These are phyloP conservation scores for Pentalonia nigronervosa DNA, from an alignment of 1,140 invertebrate species.

Conservation along the genomic window DNA sequence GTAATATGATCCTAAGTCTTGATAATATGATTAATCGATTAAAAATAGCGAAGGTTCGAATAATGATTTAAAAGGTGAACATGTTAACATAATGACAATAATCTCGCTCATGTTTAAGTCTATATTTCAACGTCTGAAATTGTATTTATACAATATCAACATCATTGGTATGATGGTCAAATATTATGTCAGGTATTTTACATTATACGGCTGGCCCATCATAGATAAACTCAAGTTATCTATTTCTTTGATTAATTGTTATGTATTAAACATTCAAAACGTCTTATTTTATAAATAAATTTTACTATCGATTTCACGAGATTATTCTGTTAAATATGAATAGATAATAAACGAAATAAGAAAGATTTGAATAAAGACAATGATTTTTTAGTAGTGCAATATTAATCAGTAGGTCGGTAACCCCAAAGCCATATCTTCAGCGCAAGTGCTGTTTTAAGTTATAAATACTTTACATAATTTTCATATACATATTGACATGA, in stretches of 20 bases:
- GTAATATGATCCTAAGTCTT: slow-evolving; percentile 40
- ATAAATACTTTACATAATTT: too few species aligned
- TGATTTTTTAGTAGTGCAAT: too few species aligned
- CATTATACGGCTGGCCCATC: not conserved
- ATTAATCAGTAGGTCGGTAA: not conserved
- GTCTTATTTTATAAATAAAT: not conserved
- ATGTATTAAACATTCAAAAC: not conserved
- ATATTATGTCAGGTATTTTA: not conserved
- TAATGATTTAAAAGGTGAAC: not conserved
- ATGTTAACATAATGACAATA: not conserved
- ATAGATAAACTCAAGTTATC: not conserved
- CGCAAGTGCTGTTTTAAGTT: too few species aligned
- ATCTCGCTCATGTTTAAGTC: not conserved
- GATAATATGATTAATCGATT: slow-evolving; percentile 38
- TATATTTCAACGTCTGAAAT: not conserved
- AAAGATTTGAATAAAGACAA: too few species aligned
- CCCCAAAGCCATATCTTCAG: not conserved
- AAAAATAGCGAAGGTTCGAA: slow-evolving; percentile 12
- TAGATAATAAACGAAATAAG: too few species aligned
- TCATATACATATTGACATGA: too few species aligned
- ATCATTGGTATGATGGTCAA: not conserved
- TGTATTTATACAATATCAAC: not conserved
- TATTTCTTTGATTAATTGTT: not conserved
- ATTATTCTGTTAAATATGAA: too few species aligned
- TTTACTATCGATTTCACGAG: too few species aligned